Evolutionary conservation across 1,140 invertebrate species (phyloP).

Genomic region (Drosophila novamexicana): DNA sequence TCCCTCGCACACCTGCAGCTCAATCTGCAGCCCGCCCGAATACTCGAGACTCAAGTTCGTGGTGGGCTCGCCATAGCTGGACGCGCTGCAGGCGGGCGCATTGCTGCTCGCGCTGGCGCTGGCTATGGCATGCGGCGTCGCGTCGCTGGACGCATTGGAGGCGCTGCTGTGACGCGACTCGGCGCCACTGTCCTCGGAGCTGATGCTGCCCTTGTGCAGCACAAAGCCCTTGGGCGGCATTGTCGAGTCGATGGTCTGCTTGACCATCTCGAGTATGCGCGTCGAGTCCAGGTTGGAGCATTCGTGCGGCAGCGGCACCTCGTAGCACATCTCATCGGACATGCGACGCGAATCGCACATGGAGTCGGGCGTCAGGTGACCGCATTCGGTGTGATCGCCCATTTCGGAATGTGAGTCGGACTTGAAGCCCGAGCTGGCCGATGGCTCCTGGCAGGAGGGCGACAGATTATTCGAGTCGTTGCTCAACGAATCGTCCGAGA

Average conservation of each 20-base stretch:
- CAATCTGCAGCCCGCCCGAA: constrained; percentile 94
- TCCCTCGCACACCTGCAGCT: constrained; percentile 92
- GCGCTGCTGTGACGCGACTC: constrained; percentile 67
- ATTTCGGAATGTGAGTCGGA: constrained; percentile 84
- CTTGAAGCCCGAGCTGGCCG: constrained; percentile 83
- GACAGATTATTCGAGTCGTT: constrained; percentile 86
- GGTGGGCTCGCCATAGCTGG: constrained; percentile 68
- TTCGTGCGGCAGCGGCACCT: constrained; percentile 91
- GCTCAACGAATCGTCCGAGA: constrained; percentile 88
- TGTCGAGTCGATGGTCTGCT: constrained; percentile 91
- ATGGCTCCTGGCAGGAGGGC: constrained; percentile 81
- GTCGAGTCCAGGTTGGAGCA: constrained; percentile 91
- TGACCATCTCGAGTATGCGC: constrained; percentile 92
- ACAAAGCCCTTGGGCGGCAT: constrained; percentile 91
- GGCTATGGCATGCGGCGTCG: constrained; percentile 47
- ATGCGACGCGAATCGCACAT: constrained; percentile 82
- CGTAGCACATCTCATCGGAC: constrained; percentile 86
- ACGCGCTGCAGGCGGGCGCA: background rate
- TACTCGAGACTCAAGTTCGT: constrained; percentile 90
- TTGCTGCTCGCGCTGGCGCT: background rate
- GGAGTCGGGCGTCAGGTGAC: constrained; percentile 81
- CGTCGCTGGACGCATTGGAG: constrained; percentile 57
- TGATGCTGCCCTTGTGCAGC: constrained; percentile 83
- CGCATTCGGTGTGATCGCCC: constrained; percentile 82
- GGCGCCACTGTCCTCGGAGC: constrained; percentile 66